A percentile compares a stretch with the other conserved stretches of the same genome.
Conservation (phyloP, 2,113 vertebrate genomes). For the Brienomyrus brachyistius region DNA sequence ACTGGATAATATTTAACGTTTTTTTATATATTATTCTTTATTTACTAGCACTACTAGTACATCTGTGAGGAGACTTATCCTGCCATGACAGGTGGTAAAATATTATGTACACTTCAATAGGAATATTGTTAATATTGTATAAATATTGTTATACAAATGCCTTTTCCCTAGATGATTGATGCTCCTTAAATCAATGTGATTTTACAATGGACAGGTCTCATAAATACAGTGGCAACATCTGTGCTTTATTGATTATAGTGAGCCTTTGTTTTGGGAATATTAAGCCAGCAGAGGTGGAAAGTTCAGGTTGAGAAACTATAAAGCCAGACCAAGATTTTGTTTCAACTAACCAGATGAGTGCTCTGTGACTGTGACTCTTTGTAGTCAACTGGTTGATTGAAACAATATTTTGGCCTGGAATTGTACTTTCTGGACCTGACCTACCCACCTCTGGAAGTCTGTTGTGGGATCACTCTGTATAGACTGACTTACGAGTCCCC, state of each 20-base stretch:
- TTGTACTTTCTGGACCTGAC: not conserved
- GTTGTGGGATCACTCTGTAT: not conserved
- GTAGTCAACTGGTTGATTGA: not conserved
- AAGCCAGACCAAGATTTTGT: not conserved
- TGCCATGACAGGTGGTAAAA: not conserved
- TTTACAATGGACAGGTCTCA: not conserved
- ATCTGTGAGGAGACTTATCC: not conserved
- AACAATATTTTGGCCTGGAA: not conserved
- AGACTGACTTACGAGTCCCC: not conserved
- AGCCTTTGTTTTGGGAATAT: not conserved
- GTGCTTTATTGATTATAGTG: not conserved
- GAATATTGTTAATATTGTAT: not conserved
- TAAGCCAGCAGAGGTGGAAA: not conserved
- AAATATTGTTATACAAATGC: not conserved
- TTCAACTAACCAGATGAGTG: not conserved
- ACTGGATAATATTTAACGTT: not conserved
- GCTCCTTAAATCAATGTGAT: not conserved
- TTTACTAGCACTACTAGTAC: not conserved
- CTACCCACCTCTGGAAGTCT: not conserved
- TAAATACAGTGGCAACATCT: not conserved
- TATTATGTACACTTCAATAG: not conserved
- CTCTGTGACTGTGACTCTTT: no score
- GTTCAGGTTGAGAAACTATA: not conserved
- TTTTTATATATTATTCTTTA: not conserved
- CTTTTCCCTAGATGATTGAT: not conserved